A percentile compares a stretch with the other conserved stretches of the same genome.
phyloP scores from a whole-genome alignment of 2,113 vertebrate genomes.

The Dipodomys merriami region DNA sequence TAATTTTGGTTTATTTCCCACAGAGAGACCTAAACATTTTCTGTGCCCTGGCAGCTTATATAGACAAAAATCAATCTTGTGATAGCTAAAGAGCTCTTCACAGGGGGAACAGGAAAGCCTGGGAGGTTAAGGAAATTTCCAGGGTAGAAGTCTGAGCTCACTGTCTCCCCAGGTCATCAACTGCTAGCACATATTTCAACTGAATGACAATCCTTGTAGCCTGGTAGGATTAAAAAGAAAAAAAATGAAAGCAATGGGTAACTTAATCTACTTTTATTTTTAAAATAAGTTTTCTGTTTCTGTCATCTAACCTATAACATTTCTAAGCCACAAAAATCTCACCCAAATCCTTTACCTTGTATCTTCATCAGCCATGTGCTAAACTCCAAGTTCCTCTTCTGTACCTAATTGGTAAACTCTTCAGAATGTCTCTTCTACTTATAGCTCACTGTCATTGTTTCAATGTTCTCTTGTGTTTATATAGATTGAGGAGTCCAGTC shows the following conservation, averaged over 20 bases:
- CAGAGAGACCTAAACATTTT: not conserved
- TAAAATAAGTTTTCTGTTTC: not conserved
- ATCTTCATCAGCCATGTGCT: not conserved
- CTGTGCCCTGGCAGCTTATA: not conserved
- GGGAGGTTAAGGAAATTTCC: not conserved
- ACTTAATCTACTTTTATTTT: not conserved
- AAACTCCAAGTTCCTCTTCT: not conserved
- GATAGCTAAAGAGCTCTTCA: not conserved
- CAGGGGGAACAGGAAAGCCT: not conserved
- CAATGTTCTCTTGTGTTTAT: not conserved
- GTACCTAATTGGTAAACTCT: not conserved
- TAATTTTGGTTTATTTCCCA: not conserved
- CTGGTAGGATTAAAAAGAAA: not conserved
- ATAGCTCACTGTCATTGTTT: not conserved
- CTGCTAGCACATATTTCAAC: not conserved
- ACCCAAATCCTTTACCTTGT: not conserved
- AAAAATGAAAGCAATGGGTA: not conserved
- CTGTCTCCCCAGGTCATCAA: not conserved
- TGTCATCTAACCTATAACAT: not conserved
- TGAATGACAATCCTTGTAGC: not conserved
- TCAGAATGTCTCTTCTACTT: not conserved
- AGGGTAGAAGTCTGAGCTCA: not conserved
- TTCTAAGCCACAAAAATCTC: not conserved
- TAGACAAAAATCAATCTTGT: not conserved
- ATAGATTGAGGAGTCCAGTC: not conserved